Base-by-base conservation (phyloP, 2,888 invertebrate genomes). In the Stratiomys singularior region DNA sequence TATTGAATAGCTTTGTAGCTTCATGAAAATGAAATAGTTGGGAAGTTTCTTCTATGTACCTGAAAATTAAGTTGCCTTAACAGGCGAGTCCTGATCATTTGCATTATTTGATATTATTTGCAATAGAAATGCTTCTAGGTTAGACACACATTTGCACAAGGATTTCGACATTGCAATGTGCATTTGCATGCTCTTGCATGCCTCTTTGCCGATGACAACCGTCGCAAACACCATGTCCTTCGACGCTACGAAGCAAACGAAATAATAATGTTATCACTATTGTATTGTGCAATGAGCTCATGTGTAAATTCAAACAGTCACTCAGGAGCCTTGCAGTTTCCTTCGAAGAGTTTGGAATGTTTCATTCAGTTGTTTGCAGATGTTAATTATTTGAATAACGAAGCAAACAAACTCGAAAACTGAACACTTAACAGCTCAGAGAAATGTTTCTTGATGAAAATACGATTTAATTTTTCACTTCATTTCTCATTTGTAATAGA, bases 111-210 rank as follows among this genome's bases (percentile, higher is more conserved):
- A 37, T 37, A 37, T 3, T 37, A 37, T 37, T 37, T 37, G 37
- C 37, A 9, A 27, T 23, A 27, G 25, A 27, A 15, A 63, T 23
- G 63, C 5, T 25, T 27, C 28, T 63, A 37, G n/a, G n/a, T n/a
- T 15, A 1, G n/a, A 63, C 27, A n/a, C 25, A 23, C 15, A 63
- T 63, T 63, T 63, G 63, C 63, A 63, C n/a, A 63, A 63, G 27
- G 63, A 63, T n/a, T 27, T 27, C 15, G 11, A 63, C 25, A 27
- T 63, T 23, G 58, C 21, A 9, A 13, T 9, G 52, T 52, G 7
- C 18, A 52, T 13, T 18, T 52, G 52, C 52, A n/a, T n/a, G n/a
- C n/a, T n/a, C n/a, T n/a, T n/a, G n/a, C n/a, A n/a, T n/a, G n/a
- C n/a, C n/a, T n/a, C n/a, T n/a, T n/a, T n/a, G n/a, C n/a, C n/a